These are phyloP conservation scores for Octodonta nipae DNA, from an alignment of 2,888 invertebrate genomes.

Conservation along the genomic window DNA sequence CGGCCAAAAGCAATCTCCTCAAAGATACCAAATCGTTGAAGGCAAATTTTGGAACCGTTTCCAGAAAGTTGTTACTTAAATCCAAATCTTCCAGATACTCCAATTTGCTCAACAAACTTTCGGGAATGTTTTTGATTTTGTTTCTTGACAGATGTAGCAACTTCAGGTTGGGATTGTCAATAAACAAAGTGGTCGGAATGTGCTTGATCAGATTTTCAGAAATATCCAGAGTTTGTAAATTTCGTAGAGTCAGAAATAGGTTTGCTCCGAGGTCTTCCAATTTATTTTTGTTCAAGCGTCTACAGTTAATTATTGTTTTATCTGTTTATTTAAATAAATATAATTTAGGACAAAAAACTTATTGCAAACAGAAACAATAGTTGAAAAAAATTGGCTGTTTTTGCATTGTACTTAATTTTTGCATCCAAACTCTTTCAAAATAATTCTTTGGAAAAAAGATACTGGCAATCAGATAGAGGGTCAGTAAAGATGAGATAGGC, in stretches of 20 bases:
- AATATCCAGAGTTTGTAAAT: slow-evolving; percentile 53
- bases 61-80: slow-evolving; percentile 53
- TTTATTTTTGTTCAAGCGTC: slow-evolving; percentile 52
- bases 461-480: too few species aligned
- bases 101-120: slow-evolving; percentile 44
- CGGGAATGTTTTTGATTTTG: slow-evolving; percentile 44
- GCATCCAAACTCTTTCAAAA: not conserved
- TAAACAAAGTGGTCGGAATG: slow-evolving; percentile 46
- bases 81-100: slow-evolving; percentile 52
- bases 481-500: too few species aligned
- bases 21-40: slow-evolving; percentile 44
- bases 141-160: slow-evolving; percentile 56
- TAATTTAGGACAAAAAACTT: too few species aligned
- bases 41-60: slow-evolving; percentile 43
- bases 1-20: slow-evolving; percentile 51
- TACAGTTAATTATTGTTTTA: slow-evolving; percentile 39
- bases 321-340: slow-evolving; percentile 5
- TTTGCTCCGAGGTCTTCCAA: slow-evolving; percentile 47
- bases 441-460: too few species aligned
- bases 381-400: too few species aligned
- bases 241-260: slow-evolving; percentile 44
- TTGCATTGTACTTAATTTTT: too few species aligned
- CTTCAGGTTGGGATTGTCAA: slow-evolving; percentile 43
- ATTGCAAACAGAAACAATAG: not conserved
- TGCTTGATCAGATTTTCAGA: slow-evolving; percentile 50